A percentile compares a stretch with the other conserved stretches of the same genome.
These are phyloP conservation scores for Cherax quadricarinatus DNA, from an alignment of 1,140 invertebrate genomes.

Conservation along the genomic window DNA sequence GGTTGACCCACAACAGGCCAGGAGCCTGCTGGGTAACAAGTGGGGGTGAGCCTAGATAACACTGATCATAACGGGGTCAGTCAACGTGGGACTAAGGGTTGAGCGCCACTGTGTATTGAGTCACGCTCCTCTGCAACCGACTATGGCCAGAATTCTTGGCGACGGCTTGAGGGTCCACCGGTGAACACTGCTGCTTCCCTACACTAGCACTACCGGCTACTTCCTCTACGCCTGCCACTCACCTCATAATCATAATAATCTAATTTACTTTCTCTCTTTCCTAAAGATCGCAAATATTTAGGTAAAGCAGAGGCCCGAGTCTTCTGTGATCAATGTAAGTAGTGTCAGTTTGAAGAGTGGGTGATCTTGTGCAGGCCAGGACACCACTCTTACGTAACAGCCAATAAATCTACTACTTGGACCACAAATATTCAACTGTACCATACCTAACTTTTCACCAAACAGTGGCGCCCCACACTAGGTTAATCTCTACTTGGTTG, in stretches of 20 bases:
- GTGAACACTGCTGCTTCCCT: background rate
- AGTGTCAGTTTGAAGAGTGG: background rate
- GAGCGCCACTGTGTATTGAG: constrained; percentile 6
- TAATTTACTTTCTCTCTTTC: background rate
- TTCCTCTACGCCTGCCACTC: background rate
- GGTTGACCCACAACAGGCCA: background rate
- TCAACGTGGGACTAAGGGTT: constrained; percentile 11
- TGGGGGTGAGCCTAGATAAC: background rate
- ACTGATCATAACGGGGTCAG: constrained; percentile 2
- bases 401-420: background rate
- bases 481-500: background rate
- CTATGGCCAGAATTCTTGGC: constrained; percentile 2
- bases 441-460: background rate
- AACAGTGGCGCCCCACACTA: background rate
- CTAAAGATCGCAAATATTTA: background rate
- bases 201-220: background rate
- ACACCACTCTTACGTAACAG: background rate
- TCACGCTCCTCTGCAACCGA: constrained; percentile 15
- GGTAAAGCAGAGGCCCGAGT: background rate
- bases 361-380: background rate
- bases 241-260: background rate
- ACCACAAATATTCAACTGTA: background rate
- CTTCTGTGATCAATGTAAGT: background rate
- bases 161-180: background rate
- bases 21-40: background rate